Conservation (phyloP, 2,797 vertebrate genomes). For the Fistularia commersonii region DNA sequence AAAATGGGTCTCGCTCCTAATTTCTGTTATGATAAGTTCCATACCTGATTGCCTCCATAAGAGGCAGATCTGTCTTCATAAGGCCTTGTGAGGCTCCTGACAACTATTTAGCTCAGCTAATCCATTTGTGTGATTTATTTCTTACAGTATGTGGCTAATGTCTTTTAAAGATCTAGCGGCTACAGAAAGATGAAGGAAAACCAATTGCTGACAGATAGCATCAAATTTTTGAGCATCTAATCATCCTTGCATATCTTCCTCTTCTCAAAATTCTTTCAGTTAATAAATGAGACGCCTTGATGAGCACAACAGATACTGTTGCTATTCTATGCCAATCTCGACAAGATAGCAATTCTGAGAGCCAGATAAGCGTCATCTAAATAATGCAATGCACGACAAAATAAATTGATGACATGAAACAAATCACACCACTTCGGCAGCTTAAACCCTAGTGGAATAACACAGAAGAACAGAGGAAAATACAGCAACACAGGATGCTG, state of each 20-base stretch:
- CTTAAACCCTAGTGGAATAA: conserved; percentile 37
- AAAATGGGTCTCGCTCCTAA: conserved; percentile 74
- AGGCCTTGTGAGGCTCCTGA: conserved; percentile 66
- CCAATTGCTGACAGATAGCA: conserved; percentile 66
- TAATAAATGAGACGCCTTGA: conserved; percentile 67
- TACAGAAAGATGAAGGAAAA: conserved; percentile 65
- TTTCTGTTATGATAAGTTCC: conserved; percentile 81
- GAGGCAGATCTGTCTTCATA: conserved; percentile 76
- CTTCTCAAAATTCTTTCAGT: conserved; percentile 58
- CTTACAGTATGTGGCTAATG: conserved; percentile 71
- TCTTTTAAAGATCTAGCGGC: conserved; percentile 68
- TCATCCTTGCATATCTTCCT: conserved; percentile 59
- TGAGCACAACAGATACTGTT: conserved; percentile 59
- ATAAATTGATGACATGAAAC: conserved; percentile 66
- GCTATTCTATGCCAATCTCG: conserved; percentile 51
- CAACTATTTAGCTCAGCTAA: conserved; percentile 74
- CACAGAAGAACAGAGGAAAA: background rate
- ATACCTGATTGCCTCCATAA: conserved; percentile 76
- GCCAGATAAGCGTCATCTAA: conserved; percentile 62
- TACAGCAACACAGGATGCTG: conserved; percentile 32
- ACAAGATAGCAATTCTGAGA: conserved; percentile 59
- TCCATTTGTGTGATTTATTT: conserved; percentile 78
- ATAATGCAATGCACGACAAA: conserved; percentile 61
- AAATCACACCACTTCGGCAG: conserved; percentile 45
- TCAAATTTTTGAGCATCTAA: conserved; percentile 62